Evolutionary conservation across 2,113 vertebrate species (phyloP).

Genomic region (Microtus richardsoni): DNA sequence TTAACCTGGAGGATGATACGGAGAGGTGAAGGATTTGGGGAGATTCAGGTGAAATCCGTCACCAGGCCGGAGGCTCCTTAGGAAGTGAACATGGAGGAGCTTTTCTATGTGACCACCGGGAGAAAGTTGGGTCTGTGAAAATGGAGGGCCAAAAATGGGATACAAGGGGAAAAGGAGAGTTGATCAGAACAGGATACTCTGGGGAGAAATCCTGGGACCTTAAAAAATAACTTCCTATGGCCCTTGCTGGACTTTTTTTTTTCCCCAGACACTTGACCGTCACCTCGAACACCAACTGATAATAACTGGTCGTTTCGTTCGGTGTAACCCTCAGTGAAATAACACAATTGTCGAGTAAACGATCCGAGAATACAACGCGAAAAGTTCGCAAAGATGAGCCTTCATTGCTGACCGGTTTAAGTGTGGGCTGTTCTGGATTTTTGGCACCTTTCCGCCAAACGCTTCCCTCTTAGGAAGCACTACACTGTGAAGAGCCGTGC

Average conservation of each 20-base stretch:
- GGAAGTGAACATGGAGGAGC: neutral
- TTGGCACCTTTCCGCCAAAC: constrained; percentile 4
- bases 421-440: neutral
- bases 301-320: constrained; percentile 41
- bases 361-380: constrained; percentile 6
- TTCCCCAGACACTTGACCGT: neutral
- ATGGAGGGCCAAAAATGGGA: neutral
- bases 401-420: neutral
- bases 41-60: neutral
- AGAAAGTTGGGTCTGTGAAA: neutral
- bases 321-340: neutral
- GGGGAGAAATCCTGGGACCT: neutral
- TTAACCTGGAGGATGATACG: neutral
- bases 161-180: neutral
- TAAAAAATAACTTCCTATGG: constrained; percentile 14
- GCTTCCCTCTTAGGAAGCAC: neutral
- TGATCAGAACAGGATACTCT: neutral
- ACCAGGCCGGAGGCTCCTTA: neutral
- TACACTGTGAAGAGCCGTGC: neutral
- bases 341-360: neutral
- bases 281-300: neutral
- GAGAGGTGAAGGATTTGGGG: neutral
- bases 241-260: constrained; percentile 15
- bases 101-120: neutral
- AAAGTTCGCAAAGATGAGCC: neutral